Evolutionary conservation across 1,140 invertebrate species (phyloP).

Genomic region (Drosophila pseudoananassae): DNA sequence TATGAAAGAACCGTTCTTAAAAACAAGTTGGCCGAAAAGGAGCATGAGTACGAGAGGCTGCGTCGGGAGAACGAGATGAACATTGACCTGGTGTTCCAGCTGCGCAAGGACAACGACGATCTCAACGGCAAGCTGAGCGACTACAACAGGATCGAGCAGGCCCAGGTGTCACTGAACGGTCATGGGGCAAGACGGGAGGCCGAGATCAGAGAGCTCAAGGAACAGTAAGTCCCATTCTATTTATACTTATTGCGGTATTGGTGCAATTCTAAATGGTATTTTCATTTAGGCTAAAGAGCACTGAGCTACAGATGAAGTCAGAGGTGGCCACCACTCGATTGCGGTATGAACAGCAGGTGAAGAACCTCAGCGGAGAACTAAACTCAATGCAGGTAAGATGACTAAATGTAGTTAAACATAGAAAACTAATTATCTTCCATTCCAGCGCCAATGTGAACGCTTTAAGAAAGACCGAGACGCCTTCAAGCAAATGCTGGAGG

Average conservation of each 20-base stretch:
- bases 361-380: constrained; percentile 93
- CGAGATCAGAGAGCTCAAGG: constrained; percentile 90
- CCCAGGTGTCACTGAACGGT: constrained; percentile 90
- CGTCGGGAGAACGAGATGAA: constrained; percentile 90
- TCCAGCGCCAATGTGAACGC: constrained; percentile 84
- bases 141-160: constrained; percentile 92
- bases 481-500: constrained; percentile 95
- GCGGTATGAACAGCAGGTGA: constrained; percentile 94
- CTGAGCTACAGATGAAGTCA: constrained; percentile 92
- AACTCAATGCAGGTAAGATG: constrained; percentile 90
- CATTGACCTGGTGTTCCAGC: constrained; percentile 88
- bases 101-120: constrained; percentile 91
- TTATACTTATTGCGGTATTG: not conserved
- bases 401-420: too few species aligned
- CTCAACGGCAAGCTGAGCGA: constrained; percentile 92
- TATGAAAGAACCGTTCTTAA: constrained; percentile 88
- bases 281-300: constrained; percentile 87
- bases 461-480: constrained; percentile 95
- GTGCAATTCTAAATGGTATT: not conserved
- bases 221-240: constrained; percentile 84
- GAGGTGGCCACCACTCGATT: constrained; percentile 94
- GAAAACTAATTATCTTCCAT: not conserved
- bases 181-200: constrained; percentile 90
- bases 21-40: constrained; percentile 89
- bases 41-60: constrained; percentile 89